Base-by-base conservation (phyloP, 2,113 vertebrate genomes). In the Emydocephalus ijimae region DNA sequence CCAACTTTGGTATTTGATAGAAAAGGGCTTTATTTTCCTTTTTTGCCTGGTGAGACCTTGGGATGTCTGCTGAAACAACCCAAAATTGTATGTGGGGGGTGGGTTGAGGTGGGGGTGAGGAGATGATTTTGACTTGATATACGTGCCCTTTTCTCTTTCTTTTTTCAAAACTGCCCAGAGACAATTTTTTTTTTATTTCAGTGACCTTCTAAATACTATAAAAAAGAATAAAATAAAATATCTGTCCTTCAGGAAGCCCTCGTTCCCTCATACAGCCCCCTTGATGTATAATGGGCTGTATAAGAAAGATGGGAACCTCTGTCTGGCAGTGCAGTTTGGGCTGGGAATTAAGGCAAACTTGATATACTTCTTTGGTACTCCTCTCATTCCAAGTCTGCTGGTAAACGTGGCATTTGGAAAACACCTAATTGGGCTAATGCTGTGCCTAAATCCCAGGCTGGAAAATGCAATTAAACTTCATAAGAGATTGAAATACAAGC, bases 361-460 rank as follows among this genome's bases (percentile, higher is more conserved):
- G 9, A 64, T 29, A 11, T 12, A 29, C 10, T 64, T 29, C 59
- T 64, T 26, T 26, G 59, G 59, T 29, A 26, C 21, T 64, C 3
- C 59, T 64, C 59, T 64, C 59, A 64, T 12, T 64, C 59, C 59
- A 64, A 59, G 26, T 64, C 59, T 64, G 26, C 26, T 26, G 59
- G 59, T 64, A 29, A 64, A 64, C 29, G 59, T 29, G 59, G 3
- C 59, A 29, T 88, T 93, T 55, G 90, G 92, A 88, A 91, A 93
- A 59, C 21, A 4, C 15, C 9, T 74, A 14, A 56, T 59, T 93
- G 2, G n/a, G 52, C 50, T 69, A 86, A 18, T 59, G 34, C 88
- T 45, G 50, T 26, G 45, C 85, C 0, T 50, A 29, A 39, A 39
- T 12, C 55, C 90, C 15, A n/a, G 43, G 43, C 5, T 4, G n/a